These are phyloP conservation scores for Ptilorrhoa leucosticta DNA, from an alignment of 2,113 vertebrate genomes.

Conservation along the genomic window DNA sequence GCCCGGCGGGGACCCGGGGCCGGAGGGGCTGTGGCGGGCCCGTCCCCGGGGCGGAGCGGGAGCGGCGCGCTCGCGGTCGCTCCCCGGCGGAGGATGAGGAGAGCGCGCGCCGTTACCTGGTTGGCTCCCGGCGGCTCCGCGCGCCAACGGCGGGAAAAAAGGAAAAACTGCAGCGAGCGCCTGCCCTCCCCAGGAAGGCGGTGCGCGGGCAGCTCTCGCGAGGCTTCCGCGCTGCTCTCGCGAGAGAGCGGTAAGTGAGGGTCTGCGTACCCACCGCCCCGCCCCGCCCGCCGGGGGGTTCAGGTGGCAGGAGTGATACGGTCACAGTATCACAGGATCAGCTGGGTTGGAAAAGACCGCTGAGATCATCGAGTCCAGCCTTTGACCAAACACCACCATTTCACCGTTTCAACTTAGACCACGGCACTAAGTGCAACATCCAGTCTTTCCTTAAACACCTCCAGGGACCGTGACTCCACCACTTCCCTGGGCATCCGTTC, in stretches of 20 bases:
- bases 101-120: conserved; percentile 20
- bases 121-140: neutral
- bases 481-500: neutral
- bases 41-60: neutral
- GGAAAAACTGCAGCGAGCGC: neutral
- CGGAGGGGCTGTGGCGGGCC: no score
- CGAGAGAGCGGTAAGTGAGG: neutral
- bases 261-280: rapidly evolving
- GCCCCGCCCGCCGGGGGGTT: rapidly evolving
- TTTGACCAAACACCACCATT: rapidly evolving
- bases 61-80: neutral
- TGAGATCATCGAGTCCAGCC: no score
- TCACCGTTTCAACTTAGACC: no score
- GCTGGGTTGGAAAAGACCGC: neutral
- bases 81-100: neutral
- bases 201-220: neutral
- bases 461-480: rapidly evolving
- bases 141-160: neutral
- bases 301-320: rapidly evolving
- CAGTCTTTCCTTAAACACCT: neutral
- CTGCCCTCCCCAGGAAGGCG: neutral
- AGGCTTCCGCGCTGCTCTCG: neutral
- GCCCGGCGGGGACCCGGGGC: neutral
- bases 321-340: rapidly evolving
- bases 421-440: rapidly evolving